Percentiles rank a stretch among this genome's conserved stretches.
These are phyloP conservation scores for Pomacea maculata DNA, from an alignment of 1,140 invertebrate genomes.

Conservation along the genomic window DNA sequence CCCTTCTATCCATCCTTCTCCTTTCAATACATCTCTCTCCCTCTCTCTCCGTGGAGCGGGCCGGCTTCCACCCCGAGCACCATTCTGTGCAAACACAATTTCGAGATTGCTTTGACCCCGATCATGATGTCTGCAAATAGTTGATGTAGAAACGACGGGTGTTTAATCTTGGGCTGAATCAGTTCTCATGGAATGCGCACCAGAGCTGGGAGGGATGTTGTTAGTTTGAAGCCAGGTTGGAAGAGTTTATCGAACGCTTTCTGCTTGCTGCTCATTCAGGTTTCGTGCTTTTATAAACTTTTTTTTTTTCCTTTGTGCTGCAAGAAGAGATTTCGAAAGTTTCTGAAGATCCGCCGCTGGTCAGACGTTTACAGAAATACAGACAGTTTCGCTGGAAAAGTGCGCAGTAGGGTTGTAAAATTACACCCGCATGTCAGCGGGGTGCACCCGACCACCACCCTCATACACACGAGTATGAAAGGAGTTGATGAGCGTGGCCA, in stretches of 20 bases:
- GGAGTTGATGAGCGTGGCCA: neutral
- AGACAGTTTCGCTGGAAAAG: too few species aligned
- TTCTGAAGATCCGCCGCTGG: too few species aligned
- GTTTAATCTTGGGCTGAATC: neutral
- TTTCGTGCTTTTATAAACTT: too few species aligned
- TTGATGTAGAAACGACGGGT: neutral
- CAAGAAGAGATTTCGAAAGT: too few species aligned
- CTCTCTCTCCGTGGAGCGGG: neutral
- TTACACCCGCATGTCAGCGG: too few species aligned
- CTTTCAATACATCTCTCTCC: neutral
- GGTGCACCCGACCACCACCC: too few species aligned
- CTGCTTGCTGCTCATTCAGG: too few species aligned
- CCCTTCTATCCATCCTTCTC: neutral
- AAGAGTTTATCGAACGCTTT: too few species aligned
- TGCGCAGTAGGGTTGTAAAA: too few species aligned
- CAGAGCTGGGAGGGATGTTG: neutral
- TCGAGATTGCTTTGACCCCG: neutral
- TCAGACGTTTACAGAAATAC: too few species aligned
- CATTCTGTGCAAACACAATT: neutral
- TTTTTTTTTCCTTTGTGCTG: too few species aligned
- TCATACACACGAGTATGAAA: too few species aligned
- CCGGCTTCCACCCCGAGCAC: neutral
- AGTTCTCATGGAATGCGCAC: neutral
- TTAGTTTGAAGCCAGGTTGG: neutral
- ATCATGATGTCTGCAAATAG: neutral